A percentile compares a stretch with the other conserved stretches of the same genome.
Evolutionary conservation across 2,888 invertebrate genomes (phyloP).

Genomic region (Heliconius charithonia): DNA sequence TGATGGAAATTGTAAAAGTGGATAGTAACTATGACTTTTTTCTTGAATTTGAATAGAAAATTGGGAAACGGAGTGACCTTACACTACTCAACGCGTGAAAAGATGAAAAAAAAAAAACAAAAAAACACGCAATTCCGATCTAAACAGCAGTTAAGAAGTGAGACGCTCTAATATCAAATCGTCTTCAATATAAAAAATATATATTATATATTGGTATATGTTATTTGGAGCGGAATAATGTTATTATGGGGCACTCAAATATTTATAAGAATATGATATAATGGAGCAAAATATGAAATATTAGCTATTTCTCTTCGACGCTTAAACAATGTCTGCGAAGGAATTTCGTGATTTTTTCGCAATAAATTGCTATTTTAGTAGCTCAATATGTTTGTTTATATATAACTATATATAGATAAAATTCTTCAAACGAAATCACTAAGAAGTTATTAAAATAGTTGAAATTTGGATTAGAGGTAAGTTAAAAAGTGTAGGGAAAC

Average conservation of each 20-base stretch:
- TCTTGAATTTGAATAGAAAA: too few relatives aligned
- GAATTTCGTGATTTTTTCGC: neutral
- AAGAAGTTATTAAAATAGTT: too few relatives aligned
- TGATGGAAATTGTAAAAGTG: too few relatives aligned
- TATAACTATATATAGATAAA: too few relatives aligned
- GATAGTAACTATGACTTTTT: too few relatives aligned
- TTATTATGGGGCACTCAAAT: constrained; percentile 36
- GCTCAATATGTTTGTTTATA: neutral
- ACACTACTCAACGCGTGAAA: too few relatives aligned
- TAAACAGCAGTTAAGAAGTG: neutral
- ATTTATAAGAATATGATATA: constrained; percentile 31
- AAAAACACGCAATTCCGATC: neutral
- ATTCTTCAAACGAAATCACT: too few relatives aligned
- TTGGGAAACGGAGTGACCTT: too few relatives aligned
- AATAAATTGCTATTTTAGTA: neutral
- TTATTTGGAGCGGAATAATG: constrained; percentile 25
- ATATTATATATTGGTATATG: neutral
- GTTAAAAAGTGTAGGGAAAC: too few relatives aligned
- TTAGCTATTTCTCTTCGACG: constrained; percentile 1
- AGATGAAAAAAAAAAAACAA: neutral
- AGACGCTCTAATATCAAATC: neutral
- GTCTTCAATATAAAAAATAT: constrained; percentile 7
- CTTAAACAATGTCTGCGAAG: constrained; percentile 5
- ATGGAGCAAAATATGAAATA: constrained; percentile 18
- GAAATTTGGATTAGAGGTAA: too few relatives aligned